Conservation (phyloP, 2,113 vertebrate genomes). For the Serilophus lunatus region DNA sequence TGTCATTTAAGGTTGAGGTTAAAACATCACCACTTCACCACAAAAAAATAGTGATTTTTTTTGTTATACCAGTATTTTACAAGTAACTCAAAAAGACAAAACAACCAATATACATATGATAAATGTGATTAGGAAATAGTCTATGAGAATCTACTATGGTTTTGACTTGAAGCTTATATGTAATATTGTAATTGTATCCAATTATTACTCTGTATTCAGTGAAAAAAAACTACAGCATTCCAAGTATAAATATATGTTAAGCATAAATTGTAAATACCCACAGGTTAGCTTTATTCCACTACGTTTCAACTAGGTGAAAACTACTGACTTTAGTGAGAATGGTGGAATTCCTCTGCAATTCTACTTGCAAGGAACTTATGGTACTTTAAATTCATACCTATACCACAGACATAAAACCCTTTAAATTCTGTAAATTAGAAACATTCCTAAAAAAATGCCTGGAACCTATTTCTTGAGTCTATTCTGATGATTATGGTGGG, state of each 20-base stretch:
- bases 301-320: not conserved
- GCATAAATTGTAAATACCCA: not conserved
- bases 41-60: not conserved
- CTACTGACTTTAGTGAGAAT: not conserved
- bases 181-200: not conserved
- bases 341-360: not conserved
- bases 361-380: not conserved
- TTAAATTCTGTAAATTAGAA: not conserved
- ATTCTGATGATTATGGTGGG: not conserved
- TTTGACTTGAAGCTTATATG: not conserved
- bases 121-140: not conserved
- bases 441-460: not conserved
- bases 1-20: conserved; percentile 44
- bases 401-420: not conserved
- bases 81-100: not conserved
- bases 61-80: not conserved
- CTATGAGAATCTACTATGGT: not conserved
- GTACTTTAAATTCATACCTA: not conserved
- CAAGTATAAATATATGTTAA: not conserved
- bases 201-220: not conserved
- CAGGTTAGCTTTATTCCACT: not conserved
- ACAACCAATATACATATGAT: not conserved
- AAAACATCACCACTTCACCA: conserved; percentile 43
- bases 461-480: not conserved
- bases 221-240: not conserved